These are phyloP conservation scores for Labroides dimidiatus DNA, from an alignment of 2,797 vertebrate genomes.

Conservation along the genomic window DNA sequence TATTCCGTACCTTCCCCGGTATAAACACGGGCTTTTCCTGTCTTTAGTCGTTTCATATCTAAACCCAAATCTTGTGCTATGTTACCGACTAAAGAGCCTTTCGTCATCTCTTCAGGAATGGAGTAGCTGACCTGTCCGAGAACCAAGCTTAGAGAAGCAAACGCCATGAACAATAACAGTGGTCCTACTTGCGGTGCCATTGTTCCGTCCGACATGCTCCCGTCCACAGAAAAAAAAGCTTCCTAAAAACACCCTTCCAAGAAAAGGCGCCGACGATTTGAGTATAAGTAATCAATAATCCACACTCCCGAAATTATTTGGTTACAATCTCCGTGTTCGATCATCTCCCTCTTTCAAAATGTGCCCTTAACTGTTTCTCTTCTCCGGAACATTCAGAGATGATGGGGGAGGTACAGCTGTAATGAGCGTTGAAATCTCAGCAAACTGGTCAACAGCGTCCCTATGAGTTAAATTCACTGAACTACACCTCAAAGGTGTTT, in stretches of 20 bases:
- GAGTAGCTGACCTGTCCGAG: slow-evolving; percentile 86
- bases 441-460: slow-evolving; percentile 21
- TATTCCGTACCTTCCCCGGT: slow-evolving; percentile 63
- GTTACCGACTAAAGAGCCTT: slow-evolving; percentile 86
- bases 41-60: slow-evolving; percentile 77
- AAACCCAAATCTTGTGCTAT: slow-evolving; percentile 87
- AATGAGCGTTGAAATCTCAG: slow-evolving; percentile 9
- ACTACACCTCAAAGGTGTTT: too few relatives aligned
- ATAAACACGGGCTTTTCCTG: slow-evolving; percentile 82
- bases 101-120: slow-evolving; percentile 88
- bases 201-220: slow-evolving; percentile 44
- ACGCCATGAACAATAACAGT: slow-evolving; percentile 76
- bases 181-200: slow-evolving; percentile 78
- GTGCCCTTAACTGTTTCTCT: neutral
- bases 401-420: slow-evolving; percentile 42
- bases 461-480: neutral
- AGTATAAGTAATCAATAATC: too few relatives aligned
- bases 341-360: too few relatives aligned
- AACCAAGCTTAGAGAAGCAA: slow-evolving; percentile 58
- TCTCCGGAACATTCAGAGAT: neutral
- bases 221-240: neutral
- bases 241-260: too few relatives aligned
- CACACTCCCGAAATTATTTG: neutral
- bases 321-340: neutral
- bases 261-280: too few relatives aligned